phyloP scores from a whole-genome alignment of 2,113 vertebrate genomes.

The Odocoileus virginianus region DNA sequence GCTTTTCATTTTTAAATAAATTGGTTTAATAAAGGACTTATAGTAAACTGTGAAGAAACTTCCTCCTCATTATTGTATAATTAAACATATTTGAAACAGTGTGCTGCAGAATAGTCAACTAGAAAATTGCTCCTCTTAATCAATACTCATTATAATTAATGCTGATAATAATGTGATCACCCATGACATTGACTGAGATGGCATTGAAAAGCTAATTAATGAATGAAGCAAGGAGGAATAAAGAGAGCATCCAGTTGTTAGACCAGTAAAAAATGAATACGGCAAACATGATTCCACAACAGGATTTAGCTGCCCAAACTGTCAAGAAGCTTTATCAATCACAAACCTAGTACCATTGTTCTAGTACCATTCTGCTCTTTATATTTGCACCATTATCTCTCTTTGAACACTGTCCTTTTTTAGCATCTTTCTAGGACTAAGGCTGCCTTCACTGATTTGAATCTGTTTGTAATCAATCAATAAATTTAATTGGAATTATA shows the following conservation, averaged over 20 bases:
- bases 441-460: neutral
- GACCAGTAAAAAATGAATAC: neutral
- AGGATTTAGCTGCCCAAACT: neutral
- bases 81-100: neutral
- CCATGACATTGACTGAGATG: neutral
- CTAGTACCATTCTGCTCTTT: neutral
- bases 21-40: neutral
- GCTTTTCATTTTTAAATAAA: slow-evolving; percentile 26
- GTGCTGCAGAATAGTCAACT: neutral
- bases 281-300: neutral
- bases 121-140: slow-evolving; percentile 17
- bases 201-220: neutral
- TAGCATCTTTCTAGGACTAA: neutral
- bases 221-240: neutral
- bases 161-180: neutral
- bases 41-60: slow-evolving; percentile 38
- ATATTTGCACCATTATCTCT: neutral
- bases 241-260: neutral
- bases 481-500: neutral
- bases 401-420: neutral
- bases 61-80: neutral
- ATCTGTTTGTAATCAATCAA: neutral
- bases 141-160: slow-evolving; percentile 25
- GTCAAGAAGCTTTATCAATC: neutral
- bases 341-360: neutral